Conservation (phyloP, 2,113 vertebrate genomes). For the Macrotus californicus region DNA sequence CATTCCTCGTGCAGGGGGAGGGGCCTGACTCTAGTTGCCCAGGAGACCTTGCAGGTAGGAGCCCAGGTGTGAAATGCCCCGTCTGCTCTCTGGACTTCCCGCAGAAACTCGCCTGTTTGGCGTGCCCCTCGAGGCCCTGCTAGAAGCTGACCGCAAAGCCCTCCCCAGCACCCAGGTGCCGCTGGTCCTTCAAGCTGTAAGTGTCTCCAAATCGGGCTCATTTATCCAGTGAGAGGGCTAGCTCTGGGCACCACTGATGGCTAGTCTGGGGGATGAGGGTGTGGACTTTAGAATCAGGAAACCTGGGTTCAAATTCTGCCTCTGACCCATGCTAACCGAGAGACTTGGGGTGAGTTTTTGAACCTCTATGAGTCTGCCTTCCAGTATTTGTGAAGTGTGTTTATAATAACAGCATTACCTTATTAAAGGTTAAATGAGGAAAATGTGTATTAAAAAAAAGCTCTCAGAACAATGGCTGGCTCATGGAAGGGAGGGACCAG, state of each 20-base stretch:
- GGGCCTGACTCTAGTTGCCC: neutral
- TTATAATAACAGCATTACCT: neutral
- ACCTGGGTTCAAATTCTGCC: neutral
- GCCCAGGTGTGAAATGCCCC: neutral
- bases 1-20: neutral
- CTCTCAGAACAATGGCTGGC: neutral
- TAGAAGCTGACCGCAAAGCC: slow-evolving; percentile 89
- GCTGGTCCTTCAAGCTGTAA: slow-evolving; percentile 88
- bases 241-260: neutral
- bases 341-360: neutral
- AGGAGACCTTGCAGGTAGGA: neutral
- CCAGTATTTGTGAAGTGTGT: neutral
- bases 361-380: neutral
- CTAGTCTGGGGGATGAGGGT: neutral
- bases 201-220: slow-evolving; percentile 18
- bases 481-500: neutral
- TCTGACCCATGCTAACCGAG: neutral
- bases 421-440: neutral
- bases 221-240: neutral
- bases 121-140: slow-evolving; percentile 83
- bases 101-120: slow-evolving; percentile 89
- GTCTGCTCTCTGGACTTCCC: neutral
- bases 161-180: slow-evolving; percentile 82
- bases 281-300: neutral
- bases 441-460: neutral